A percentile compares a stretch with the other conserved stretches of the same genome.
phyloP scores from a whole-genome alignment of 2,797 vertebrate species.

The Hybognathus amarus region DNA sequence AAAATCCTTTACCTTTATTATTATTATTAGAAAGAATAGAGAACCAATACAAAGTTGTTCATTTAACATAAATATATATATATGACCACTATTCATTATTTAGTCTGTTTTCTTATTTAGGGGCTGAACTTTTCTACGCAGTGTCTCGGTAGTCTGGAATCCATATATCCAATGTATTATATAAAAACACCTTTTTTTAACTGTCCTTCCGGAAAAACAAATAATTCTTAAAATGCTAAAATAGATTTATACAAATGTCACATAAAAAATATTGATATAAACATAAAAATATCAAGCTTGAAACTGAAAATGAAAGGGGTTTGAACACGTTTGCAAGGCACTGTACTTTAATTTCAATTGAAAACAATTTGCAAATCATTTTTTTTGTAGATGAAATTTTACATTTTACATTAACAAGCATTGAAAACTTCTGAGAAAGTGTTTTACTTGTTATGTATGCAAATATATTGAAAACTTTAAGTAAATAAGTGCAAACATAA shows the following conservation, averaged over 20 bases:
- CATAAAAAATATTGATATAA: not conserved
- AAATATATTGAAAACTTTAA: constrained; percentile 68
- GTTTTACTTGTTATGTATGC: no score
- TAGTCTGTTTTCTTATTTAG: not conserved
- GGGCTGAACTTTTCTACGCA: not conserved
- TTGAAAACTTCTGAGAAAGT: constrained; percentile 66
- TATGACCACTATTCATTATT: not conserved
- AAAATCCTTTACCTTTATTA: not conserved
- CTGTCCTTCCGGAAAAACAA: no score
- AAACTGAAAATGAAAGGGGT: not conserved
- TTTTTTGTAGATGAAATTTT: not conserved
- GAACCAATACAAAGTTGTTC: not conserved
- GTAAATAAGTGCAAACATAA: constrained; percentile 40
- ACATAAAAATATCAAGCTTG: not conserved
- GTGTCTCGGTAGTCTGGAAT: no score
- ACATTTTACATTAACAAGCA: constrained; percentile 54
- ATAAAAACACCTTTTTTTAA: not conserved
- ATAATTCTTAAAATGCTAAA: not conserved
- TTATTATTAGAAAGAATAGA: not conserved
- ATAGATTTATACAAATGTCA: not conserved
- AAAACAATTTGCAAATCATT: not conserved
- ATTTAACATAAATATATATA: not conserved
- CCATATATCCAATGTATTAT: not conserved
- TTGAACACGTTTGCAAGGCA: constrained; percentile 25
- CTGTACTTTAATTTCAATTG: not conserved